phyloP scores from a whole-genome alignment of 2,888 invertebrate genomes.

The Microctonus hyperodae region DNA sequence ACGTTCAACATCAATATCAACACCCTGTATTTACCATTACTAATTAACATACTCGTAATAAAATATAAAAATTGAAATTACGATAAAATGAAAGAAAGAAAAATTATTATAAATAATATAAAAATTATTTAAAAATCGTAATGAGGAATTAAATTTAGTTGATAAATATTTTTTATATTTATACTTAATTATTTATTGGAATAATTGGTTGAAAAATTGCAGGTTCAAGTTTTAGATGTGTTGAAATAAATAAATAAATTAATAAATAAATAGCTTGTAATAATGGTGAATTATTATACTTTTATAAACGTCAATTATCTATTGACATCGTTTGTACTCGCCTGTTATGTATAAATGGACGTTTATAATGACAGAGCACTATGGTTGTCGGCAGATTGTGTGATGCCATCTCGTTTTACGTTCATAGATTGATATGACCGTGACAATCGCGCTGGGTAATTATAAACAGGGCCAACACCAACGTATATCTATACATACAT shows the following conservation, averaged over 20 bases:
- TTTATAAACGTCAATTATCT: conserved; percentile 4
- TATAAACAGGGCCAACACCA: conserved; percentile 28
- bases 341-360: neutral
- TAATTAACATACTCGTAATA: too few species aligned
- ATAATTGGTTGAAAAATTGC: too few species aligned
- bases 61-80: too few species aligned
- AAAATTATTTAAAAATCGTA: too few species aligned
- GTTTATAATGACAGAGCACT: neutral
- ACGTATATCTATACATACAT: neutral
- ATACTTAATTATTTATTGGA: too few species aligned
- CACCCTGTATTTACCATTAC: too few species aligned
- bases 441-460: conserved; percentile 38
- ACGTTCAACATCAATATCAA: too few species aligned
- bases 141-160: too few species aligned
- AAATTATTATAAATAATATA: too few species aligned
- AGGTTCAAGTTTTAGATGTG: too few species aligned
- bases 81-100: too few species aligned
- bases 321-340: neutral
- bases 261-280: neutral
- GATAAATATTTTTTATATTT: too few species aligned
- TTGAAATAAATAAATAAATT: neutral
- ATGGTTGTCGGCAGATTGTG: neutral
- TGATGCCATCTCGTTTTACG: neutral
- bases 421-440: conserved; percentile 38
- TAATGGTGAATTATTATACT: neutral